Evolutionary conservation across 2,113 vertebrate genomes (phyloP), one percentile per base, ranked within the genome.

Genomic region (Xenotilapia leptura): DNA sequence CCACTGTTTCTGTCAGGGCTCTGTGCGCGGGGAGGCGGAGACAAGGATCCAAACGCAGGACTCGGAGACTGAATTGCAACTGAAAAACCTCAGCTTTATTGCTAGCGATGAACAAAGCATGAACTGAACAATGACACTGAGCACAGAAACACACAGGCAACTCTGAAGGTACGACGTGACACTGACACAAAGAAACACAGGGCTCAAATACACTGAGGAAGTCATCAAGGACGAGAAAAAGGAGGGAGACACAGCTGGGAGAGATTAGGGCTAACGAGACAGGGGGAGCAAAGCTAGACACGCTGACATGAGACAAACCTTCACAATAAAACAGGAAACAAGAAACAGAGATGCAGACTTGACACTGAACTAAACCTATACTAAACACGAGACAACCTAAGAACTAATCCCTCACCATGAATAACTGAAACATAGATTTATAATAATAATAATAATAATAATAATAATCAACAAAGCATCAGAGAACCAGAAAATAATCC

Each of bases 101-200:
- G 56, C 8, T 60, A 17, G 14, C 5, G 1, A 6, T 17, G 56
- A 60, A 31, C 26, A 6, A 60, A 60, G 9, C 26, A 1, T 9
- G 0, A 60, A 58, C 55, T 58, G 26, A 58, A 28, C 14, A 17
- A 31, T 31, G 8, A 17, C 14, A 60, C 56, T 60, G 56, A 31
- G 56, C 26, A 60, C 3, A 3, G 5, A 60, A 60, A 17, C 8
- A 17, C 56, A 58, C 14, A 60, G 26, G 56, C 56, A 60, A 60
- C 26, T 31, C 56, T 60, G 56, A 31, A 17, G 26, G 26, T 60
- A 60, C 8, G 0, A 0, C 2, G 0, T 0, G 0, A 60, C 26
- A 60, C 14, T 60, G 26, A 31, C 14, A 60, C 56, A 60, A 60
- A 60, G 56, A 60, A 60, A 60, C 8, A 60, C 3, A 0, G 26